These are phyloP conservation scores for Zalophus californianus DNA, from an alignment of 2,797 vertebrate species.

Conservation along the genomic window DNA sequence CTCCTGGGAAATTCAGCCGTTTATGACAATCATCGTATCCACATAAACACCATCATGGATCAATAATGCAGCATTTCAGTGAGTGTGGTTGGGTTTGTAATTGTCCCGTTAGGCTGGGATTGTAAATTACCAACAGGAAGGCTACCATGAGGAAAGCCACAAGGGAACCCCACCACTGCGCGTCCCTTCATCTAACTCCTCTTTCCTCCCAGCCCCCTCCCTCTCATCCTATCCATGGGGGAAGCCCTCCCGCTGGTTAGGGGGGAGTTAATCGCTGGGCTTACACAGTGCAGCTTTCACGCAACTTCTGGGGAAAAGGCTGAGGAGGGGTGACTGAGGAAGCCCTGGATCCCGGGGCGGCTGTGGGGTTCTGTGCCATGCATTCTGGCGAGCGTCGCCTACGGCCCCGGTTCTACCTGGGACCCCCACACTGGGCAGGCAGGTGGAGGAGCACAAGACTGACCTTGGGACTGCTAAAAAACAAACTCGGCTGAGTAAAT, in stretches of 20 bases:
- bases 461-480: background rate
- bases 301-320: accelerated
- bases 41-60: accelerated
- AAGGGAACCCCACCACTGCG: accelerated
- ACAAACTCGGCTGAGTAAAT: background rate
- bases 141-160: background rate
- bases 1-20: background rate
- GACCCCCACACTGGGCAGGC: background rate
- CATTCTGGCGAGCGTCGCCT: accelerated
- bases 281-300: accelerated
- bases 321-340: accelerated
- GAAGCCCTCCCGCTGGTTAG: accelerated
- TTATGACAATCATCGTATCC: accelerated
- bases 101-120: too few species aligned
- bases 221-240: background rate
- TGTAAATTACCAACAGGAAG: background rate
- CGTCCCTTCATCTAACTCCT: accelerated
- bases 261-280: background rate
- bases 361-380: accelerated
- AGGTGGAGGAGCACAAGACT: background rate
- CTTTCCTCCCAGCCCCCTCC: background rate
- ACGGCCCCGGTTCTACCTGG: accelerated
- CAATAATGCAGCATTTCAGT: accelerated
- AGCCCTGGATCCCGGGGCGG: accelerated
- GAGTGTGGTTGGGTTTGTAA: too few species aligned